Percentiles rank a stretch among this genome's conserved stretches.
Conservation (phyloP, 2,888 invertebrate genomes). For the Drosophila paranaensis region DNA sequence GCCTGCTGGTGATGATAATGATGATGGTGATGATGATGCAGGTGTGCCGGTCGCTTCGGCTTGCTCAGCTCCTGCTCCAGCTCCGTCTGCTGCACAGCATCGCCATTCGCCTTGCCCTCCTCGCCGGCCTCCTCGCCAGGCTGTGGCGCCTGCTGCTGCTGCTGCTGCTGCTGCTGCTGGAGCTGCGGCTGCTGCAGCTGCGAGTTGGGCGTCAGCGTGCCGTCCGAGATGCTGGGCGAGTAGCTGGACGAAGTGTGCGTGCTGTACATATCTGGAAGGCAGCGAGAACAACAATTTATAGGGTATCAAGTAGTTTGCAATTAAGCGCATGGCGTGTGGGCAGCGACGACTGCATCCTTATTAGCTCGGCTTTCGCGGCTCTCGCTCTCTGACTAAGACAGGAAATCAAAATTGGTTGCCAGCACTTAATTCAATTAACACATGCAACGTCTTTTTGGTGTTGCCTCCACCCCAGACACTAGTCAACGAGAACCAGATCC, state of each 20-base stretch:
- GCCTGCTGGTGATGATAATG: constrained; percentile 79
- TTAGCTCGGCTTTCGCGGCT: constrained; percentile 50
- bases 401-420: constrained; percentile 69
- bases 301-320: constrained; percentile 27
- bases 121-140: constrained; percentile 35
- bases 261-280: constrained; percentile 84
- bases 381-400: constrained; percentile 62
- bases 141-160: constrained; percentile 3
- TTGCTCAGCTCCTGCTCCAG: constrained; percentile 40
- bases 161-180: constrained; percentile 43
- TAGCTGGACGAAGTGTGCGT: constrained; percentile 85
- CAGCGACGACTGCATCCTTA: constrained; percentile 73
- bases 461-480: constrained; percentile 67
- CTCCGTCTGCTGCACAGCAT: constrained; percentile 13
- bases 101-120: constrained; percentile 57
- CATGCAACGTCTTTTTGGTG: constrained; percentile 68
- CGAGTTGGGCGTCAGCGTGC: constrained; percentile 84
- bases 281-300: background rate
- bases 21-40: constrained; percentile 79
- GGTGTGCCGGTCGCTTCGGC: constrained; percentile 63
- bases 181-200: constrained; percentile 53
- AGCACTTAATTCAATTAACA: constrained; percentile 73
- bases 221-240: constrained; percentile 85
- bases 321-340: constrained; percentile 66
- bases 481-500: background rate